Percentiles rank a stretch among this genome's conserved stretches.
Conservation (phyloP, 2,797 vertebrate species). For the Chlorospingus semifuscus region DNA sequence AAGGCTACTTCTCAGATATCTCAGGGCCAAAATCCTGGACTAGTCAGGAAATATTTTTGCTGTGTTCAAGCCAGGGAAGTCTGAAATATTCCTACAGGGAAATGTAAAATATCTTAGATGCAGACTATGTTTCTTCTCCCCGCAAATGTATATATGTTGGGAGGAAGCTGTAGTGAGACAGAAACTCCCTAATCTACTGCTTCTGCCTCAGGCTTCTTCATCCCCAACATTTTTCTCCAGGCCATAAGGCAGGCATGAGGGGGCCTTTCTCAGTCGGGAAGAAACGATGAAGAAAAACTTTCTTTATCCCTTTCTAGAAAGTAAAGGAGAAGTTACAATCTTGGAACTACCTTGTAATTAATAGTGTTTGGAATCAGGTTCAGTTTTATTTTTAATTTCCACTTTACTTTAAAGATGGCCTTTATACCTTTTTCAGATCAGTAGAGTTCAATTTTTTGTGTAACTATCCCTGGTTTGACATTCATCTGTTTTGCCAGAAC, state of each 20-base stretch:
- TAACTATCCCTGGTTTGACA: background rate
- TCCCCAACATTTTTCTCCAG: background rate
- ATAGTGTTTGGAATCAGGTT: background rate
- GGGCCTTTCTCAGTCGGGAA: background rate
- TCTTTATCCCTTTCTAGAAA: background rate
- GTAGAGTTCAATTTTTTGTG: background rate
- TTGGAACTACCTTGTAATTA: background rate
- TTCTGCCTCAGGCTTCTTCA: background rate
- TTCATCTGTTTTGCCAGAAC: background rate
- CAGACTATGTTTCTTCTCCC: background rate
- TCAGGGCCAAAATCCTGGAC: background rate
- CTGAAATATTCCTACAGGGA: background rate
- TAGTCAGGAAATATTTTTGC: background rate
- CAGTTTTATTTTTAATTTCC: background rate
- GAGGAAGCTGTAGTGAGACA: background rate
- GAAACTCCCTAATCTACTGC: background rate
- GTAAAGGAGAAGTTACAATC: background rate
- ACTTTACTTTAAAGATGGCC: background rate
- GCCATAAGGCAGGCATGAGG: rapidly evolving
- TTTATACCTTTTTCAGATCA: background rate
- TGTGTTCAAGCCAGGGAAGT: background rate
- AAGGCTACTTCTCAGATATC: background rate
- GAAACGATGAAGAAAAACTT: background rate
- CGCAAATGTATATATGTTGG: background rate
- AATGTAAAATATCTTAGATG: background rate